phyloP scores from a whole-genome alignment of 2,113 vertebrate genomes.

The Myanophis thanlyinensis region DNA sequence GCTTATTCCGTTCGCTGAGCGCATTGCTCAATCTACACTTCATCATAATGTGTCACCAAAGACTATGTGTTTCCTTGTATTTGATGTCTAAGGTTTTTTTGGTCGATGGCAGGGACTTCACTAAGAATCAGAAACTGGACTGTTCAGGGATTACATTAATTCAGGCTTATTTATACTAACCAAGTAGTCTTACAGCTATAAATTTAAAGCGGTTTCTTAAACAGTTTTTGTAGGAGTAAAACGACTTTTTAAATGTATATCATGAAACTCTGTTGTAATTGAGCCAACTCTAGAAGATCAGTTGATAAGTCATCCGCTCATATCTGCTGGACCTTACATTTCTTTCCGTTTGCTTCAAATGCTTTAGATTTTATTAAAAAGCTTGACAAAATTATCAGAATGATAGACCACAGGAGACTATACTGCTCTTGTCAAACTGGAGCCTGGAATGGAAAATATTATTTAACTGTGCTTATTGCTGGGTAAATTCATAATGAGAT shows the following conservation, averaged over 20 bases:
- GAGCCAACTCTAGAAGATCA: conserved; percentile 66
- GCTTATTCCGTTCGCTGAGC: conserved; percentile 64
- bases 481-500: neutral
- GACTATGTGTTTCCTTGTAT: conserved; percentile 66
- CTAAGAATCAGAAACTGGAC: conserved; percentile 74
- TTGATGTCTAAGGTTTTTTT: conserved; percentile 64
- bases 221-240: conserved; percentile 48
- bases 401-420: neutral
- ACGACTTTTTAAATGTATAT: conserved; percentile 7
- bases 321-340: conserved; percentile 39
- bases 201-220: conserved; percentile 64
- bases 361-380: neutral
- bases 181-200: conserved; percentile 63
- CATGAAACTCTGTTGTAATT: conserved; percentile 42
- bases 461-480: neutral
- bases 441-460: neutral
- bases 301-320: conserved; percentile 61
- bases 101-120: conserved; percentile 50
- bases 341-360: neutral
- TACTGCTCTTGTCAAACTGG: neutral
- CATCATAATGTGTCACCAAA: conserved; percentile 73
- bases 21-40: conserved; percentile 70
- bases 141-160: conserved; percentile 73
- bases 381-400: neutral
- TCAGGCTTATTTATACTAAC: conserved; percentile 67